Evolutionary conservation across 2,797 vertebrate genomes (phyloP), one percentile per base, ranked within the genome.

Genomic region (Phoxinus dragarum): DNA sequence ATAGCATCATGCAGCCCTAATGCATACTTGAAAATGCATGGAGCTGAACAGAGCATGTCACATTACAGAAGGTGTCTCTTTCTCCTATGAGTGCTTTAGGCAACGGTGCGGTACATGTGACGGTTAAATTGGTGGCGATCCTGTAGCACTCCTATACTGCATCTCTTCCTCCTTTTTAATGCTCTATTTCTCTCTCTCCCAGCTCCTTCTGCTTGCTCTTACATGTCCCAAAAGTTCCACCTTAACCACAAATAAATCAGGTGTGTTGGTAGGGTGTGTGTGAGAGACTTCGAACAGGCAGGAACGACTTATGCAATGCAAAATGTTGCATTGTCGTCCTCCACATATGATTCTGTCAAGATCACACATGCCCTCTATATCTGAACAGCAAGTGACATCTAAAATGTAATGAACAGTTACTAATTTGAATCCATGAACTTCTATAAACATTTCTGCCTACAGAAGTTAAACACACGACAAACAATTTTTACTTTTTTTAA

Each of bases 141-240:
- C 16, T 75, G 38, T 10, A 81, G 71, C 31, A 52, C 49, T 75
- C 6, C 68, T 56, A 27, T 38, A 54, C 27, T 27, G 9, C 34
- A 11, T 81, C 49, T 81, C 82, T 82, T 73, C 44, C 68, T 86
- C 47, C 59, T 80, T 80, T 38, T 14, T 52, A 3, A 66, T 61
- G 54, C 5, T 74, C 54, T 82, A 21, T 80, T 19, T 74, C 21
- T 21, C 52, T 42, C 40, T 42, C 42, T 68, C 52, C 17, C 67
- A 31, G 34, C 49, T 80, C 52, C 3, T 11, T 76, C 47, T 69
- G 67, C 80, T 78, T 89, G 90, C 76, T 86, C 27, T 21, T 76
- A 87, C 90, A 84, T 90, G 90, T 77, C 72, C 68, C 78, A 68
- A 42, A 80, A 84, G 76, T 83, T 84, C 73, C 87, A 87, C 82